These are phyloP conservation scores for Corythaeola cristata DNA, from an alignment of 2,113 vertebrate species.

Conservation along the genomic window DNA sequence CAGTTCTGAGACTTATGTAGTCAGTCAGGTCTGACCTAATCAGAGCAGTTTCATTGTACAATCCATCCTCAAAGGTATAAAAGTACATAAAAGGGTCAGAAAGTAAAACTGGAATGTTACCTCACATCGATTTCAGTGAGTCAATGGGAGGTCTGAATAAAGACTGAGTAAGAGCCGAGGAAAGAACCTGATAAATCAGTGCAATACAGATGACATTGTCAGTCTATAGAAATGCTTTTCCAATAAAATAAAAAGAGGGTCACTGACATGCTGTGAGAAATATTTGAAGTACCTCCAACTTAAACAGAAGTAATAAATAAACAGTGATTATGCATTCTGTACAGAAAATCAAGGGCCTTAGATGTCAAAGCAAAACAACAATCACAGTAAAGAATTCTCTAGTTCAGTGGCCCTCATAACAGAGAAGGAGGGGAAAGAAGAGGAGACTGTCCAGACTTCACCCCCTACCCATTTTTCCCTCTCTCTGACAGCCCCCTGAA, in stretches of 20 bases:
- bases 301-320: background rate
- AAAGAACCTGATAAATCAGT: background rate
- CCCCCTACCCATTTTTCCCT: background rate
- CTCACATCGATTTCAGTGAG: background rate
- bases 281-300: background rate
- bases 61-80: background rate
- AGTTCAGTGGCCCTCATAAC: background rate
- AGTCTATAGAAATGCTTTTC: background rate
- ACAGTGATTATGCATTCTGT: background rate
- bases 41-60: background rate
- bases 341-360: background rate
- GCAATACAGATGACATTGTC: background rate
- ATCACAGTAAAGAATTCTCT: background rate
- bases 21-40: background rate
- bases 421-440: background rate
- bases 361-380: background rate
- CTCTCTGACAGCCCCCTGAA: background rate
- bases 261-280: background rate
- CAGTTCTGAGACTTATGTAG: background rate
- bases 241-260: background rate
- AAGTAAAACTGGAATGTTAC: background rate
- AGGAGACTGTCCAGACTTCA: background rate
- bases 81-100: background rate
- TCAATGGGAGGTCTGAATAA: background rate
- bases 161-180: background rate